Conservation (phyloP, 2,113 vertebrate genomes). For the Xenopus laevis region DNA sequence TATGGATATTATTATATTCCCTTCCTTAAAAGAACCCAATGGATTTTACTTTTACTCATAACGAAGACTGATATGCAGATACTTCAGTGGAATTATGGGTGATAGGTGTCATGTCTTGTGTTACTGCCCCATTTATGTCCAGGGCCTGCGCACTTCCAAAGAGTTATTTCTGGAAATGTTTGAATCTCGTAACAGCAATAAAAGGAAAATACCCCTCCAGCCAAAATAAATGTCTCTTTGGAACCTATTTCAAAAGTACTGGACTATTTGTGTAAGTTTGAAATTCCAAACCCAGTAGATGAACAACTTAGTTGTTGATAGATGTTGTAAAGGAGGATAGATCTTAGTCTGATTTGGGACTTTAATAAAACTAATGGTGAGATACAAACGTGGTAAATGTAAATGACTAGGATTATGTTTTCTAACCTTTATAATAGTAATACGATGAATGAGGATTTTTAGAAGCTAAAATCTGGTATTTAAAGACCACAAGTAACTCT, state of each 20-base stretch:
- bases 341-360: neutral
- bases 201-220: conserved; percentile 60
- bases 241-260: conserved; percentile 46
- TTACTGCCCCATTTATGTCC: conserved; percentile 54
- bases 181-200: conserved; percentile 64
- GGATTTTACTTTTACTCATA: no score
- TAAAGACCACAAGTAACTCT: neutral
- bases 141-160: conserved; percentile 55
- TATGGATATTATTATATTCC: no score
- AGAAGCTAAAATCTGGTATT: neutral
- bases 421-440: neutral
- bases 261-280: conserved; percentile 56
- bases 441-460: neutral
- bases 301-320: conserved; percentile 40
- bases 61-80: no score
- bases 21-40: no score
- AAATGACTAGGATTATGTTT: neutral
- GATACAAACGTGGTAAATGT: conserved; percentile 13
- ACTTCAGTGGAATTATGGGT: no score
- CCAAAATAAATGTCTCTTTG: conserved; percentile 70
- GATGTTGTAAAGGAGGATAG: conserved; percentile 38
- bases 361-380: conserved; percentile 15
- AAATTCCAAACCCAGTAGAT: conserved; percentile 43
- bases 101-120: conserved; percentile 29
- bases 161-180: conserved; percentile 71